These are phyloP conservation scores for Gordius sp. DNA, from an alignment of 2,888 invertebrate genomes.

Conservation along the genomic window DNA sequence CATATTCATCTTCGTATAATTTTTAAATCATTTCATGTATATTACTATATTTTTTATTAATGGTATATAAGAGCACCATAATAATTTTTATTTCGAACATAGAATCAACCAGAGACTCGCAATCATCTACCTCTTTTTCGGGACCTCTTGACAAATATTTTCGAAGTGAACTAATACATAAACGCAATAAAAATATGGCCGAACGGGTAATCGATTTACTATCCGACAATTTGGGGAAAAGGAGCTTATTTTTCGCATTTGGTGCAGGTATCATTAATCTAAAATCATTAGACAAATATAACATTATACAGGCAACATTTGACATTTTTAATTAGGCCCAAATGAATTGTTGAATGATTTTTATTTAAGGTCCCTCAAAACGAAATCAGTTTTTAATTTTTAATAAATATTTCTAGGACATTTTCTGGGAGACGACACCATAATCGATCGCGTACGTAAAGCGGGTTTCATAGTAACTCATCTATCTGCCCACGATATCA, in stretches of 20 bases:
- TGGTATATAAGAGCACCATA: too few species aligned
- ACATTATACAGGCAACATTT: background rate
- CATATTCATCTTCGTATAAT: too few species aligned
- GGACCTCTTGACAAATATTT: constrained; percentile 32
- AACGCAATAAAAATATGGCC: constrained; percentile 34
- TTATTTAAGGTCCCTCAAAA: background rate
- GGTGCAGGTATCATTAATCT: constrained; percentile 30
- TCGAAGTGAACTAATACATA: constrained; percentile 32
- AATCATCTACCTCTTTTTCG: too few species aligned
- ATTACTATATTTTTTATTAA: too few species aligned
- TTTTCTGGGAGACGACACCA: constrained; percentile 31
- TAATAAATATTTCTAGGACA: constrained; percentile 27
- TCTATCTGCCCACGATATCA: background rate
- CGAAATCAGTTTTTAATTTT: constrained; percentile 14
- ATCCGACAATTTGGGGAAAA: constrained; percentile 27
- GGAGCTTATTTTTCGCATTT: constrained; percentile 34
- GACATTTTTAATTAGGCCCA: background rate
- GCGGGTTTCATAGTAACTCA: constrained; percentile 25
- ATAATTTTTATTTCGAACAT: too few species aligned
- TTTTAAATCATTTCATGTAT: too few species aligned
- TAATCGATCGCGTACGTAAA: constrained; percentile 28
- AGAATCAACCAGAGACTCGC: too few species aligned
- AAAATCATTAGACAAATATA: background rate
- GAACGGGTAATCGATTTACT: constrained; percentile 29
- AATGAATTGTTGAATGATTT: background rate